Percentiles rank a stretch among this genome's conserved stretches.
Evolutionary conservation across 2,888 invertebrate genomes (phyloP).

Genomic region (Heliconius hortense): DNA sequence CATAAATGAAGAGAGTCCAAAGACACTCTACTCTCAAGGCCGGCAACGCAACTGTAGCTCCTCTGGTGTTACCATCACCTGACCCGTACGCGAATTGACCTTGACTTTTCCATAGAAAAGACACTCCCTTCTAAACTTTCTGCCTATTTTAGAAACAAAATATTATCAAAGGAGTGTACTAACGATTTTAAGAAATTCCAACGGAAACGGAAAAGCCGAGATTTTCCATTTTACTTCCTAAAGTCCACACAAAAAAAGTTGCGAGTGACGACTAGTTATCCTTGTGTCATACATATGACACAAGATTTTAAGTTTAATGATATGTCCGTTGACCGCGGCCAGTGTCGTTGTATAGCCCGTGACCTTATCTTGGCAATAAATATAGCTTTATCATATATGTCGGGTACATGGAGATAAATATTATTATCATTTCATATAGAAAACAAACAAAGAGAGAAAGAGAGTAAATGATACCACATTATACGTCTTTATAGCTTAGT

Average conservation of each 20-base stretch:
- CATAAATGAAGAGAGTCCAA: background rate
- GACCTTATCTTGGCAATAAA: conserved; percentile 17
- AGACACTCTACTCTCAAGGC: background rate
- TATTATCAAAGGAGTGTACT: background rate
- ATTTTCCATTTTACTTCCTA: too few species aligned
- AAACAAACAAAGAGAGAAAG: background rate
- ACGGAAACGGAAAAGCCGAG: background rate
- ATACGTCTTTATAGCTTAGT: background rate
- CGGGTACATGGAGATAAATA: background rate
- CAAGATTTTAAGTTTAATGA: background rate
- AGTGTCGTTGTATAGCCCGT: background rate
- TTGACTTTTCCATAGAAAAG: too few species aligned
- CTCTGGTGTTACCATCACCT: too few species aligned
- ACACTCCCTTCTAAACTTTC: background rate
- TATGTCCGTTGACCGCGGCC: background rate
- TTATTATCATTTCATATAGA: background rate
- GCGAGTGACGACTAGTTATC: background rate
- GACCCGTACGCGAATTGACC: too few species aligned
- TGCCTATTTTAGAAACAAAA: background rate
- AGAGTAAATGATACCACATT: background rate
- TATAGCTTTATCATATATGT: background rate
- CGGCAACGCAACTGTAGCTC: too few species aligned
- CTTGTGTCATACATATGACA: background rate
- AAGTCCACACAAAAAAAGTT: too few species aligned
- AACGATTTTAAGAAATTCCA: background rate